phyloP scores from a whole-genome alignment of 2,888 invertebrate species.

The Stratiomys singularior region DNA sequence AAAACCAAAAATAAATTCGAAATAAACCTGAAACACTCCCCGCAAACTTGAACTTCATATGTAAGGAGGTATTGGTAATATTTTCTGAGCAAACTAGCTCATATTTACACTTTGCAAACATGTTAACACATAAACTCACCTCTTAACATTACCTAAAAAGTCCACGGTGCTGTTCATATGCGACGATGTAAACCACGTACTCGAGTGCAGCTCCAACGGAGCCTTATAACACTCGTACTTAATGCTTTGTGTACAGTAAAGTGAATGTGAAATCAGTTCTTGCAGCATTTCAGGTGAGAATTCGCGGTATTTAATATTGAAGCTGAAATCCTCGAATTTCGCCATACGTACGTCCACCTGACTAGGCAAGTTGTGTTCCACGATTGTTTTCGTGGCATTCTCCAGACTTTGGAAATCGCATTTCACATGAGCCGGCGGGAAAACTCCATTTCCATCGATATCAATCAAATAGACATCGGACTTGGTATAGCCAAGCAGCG shows the following conservation, averaged over 20 bases:
- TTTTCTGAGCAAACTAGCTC: too few species aligned
- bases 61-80: too few species aligned
- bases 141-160: conserved; percentile 84
- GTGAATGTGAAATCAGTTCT: conserved; percentile 87
- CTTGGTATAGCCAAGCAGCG: conserved; percentile 85
- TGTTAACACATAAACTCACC: conserved; percentile 65
- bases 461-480: conserved; percentile 93
- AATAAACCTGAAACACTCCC: too few species aligned
- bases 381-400: conserved; percentile 86
- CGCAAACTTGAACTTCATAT: too few species aligned
- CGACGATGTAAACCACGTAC: conserved; percentile 90
- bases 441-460: conserved; percentile 92
- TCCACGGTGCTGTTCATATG: conserved; percentile 81
- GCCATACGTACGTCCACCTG: conserved; percentile 88
- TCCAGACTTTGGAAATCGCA: conserved; percentile 91
- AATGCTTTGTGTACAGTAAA: conserved; percentile 89
- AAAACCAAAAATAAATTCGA: too few species aligned
- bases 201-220: conserved; percentile 85
- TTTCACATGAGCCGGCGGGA: conserved; percentile 90
- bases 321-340: conserved; percentile 82
- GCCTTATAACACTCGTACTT: conserved; percentile 92
- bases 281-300: conserved; percentile 92
- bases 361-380: conserved; percentile 90
- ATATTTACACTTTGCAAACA: too few species aligned
- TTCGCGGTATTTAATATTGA: conserved; percentile 87